These are phyloP conservation scores for Argyresthia albistria DNA, from an alignment of 2,888 invertebrate genomes.

Conservation along the genomic window DNA sequence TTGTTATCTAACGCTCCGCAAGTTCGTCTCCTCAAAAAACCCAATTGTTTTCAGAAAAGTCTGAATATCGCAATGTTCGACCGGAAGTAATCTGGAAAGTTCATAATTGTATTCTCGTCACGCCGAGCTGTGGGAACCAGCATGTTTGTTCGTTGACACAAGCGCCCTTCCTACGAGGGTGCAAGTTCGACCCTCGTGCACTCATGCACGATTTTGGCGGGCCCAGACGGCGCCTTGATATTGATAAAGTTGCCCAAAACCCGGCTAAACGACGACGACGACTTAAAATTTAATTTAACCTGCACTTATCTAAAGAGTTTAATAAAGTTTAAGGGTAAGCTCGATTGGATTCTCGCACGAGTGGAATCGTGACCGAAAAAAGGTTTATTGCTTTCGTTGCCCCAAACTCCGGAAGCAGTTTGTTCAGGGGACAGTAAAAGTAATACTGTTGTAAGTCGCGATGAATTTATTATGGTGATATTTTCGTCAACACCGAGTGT, in stretches of 20 bases:
- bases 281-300: background rate
- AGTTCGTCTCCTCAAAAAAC: no score
- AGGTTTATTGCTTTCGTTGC: conserved; percentile 23
- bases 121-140: background rate
- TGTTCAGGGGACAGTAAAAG: conserved; percentile 31
- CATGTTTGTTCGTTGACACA: background rate
- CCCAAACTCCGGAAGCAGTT: conserved; percentile 29
- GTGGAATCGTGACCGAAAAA: conserved; percentile 5
- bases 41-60: no score
- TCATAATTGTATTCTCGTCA: background rate
- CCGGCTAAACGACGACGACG: conserved; percentile 7
- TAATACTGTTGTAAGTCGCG: conserved; percentile 11
- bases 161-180: background rate
- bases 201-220: background rate
- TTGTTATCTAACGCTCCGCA: no score
- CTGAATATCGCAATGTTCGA: background rate
- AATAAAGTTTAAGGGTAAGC: background rate
- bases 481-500: background rate
- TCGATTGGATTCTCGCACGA: background rate
- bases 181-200: conserved; percentile 1
- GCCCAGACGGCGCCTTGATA: conserved; percentile 2
- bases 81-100: background rate
- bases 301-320: background rate
- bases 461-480: background rate
- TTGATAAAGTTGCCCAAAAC: background rate